Percentiles rank a stretch among this genome's conserved stretches.
These are phyloP conservation scores for Galleria mellonella DNA, from an alignment of 1,140 invertebrate species.

Conservation along the genomic window DNA sequence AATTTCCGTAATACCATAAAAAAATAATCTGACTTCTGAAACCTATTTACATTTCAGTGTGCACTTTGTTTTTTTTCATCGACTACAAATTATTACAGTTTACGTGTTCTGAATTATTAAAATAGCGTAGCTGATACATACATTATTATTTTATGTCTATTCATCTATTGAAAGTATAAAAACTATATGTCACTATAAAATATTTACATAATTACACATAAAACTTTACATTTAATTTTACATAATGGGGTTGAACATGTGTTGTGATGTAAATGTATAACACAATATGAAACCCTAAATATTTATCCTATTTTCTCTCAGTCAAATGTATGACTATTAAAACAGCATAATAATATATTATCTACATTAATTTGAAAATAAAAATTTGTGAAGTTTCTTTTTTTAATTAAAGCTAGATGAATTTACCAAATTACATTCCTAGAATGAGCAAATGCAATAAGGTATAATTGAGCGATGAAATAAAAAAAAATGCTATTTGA, in stretches of 20 bases:
- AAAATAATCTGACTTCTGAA: conserved; percentile 50
- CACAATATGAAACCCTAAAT: conserved; percentile 9
- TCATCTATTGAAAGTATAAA: conserved; percentile 40
- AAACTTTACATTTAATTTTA: conserved; percentile 8
- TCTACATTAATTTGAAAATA: background rate
- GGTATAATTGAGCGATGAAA: background rate
- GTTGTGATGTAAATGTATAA: background rate
- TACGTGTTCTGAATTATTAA: conserved; percentile 7
- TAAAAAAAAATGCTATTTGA: too few relatives aligned
- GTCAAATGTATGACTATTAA: conserved; percentile 28
- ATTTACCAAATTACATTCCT: conserved; percentile 7
- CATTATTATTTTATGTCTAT: conserved; percentile 18
- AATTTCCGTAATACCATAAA: conserved; percentile 47
- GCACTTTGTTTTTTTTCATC: conserved; percentile 34
- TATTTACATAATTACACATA: conserved; percentile 53
- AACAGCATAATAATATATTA: conserved; percentile 27
- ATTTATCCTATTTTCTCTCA: conserved; percentile 22
- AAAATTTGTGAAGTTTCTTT: background rate
- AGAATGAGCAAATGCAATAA: conserved; percentile 4
- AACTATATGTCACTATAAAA: conserved; percentile 30
- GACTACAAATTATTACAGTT: conserved; percentile 11
- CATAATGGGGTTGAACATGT: conserved; percentile 2
- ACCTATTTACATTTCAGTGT: conserved; percentile 55
- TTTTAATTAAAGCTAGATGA: background rate
- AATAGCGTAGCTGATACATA: conserved; percentile 19